Conservation (phyloP, 2,888 invertebrate species). For the Drosophila tanythrix region DNA sequence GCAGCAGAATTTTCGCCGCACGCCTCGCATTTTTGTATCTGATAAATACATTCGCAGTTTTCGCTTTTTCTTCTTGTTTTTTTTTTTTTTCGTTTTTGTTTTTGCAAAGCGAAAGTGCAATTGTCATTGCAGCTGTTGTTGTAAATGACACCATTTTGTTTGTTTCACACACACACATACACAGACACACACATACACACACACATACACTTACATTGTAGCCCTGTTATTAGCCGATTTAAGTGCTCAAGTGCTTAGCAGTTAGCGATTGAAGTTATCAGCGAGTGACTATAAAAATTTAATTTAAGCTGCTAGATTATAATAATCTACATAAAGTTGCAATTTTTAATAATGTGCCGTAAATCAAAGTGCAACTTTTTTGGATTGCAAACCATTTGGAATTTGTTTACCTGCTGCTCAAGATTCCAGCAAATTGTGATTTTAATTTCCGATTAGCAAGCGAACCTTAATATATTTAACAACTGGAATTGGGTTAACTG, state of each 20-base stretch:
- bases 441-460: background rate
- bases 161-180: background rate
- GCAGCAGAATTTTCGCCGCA: constrained; percentile 55
- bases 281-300: constrained; percentile 6
- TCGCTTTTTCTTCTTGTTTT: constrained; percentile 11
- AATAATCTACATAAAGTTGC: constrained; percentile 3
- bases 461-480: background rate
- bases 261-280: constrained; percentile 23
- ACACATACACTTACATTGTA: background rate
- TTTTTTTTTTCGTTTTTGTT: constrained; percentile 1
- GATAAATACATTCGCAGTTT: constrained; percentile 45
- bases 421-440: background rate
- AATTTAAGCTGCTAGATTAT: constrained; percentile 16
- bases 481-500: fast-evolving
- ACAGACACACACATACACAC: no score
- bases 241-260: background rate
- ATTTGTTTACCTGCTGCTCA: background rate
- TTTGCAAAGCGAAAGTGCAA: constrained; percentile 66
- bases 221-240: constrained; percentile 22
- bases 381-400: background rate
- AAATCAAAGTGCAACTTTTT: constrained; percentile 20
- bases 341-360: background rate
- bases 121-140: constrained; percentile 10
- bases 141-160: constrained; percentile 1
- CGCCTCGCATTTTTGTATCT: constrained; percentile 48